phyloP scores from a whole-genome alignment of 2,888 invertebrate genomes.

The Oscheius sp. region DNA sequence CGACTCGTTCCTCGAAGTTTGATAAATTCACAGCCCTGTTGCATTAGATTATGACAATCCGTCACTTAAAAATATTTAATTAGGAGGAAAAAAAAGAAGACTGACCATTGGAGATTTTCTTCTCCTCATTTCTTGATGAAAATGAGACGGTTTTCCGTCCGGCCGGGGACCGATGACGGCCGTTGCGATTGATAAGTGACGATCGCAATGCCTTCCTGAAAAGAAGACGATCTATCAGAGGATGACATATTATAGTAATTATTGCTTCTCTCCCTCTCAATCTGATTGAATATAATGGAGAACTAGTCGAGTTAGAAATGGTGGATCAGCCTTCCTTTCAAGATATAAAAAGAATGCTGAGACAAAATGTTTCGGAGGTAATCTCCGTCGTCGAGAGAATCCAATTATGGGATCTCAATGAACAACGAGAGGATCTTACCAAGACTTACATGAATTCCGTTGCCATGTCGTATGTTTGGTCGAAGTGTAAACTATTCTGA shows the following conservation, averaged over 20 bases:
- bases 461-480: conserved; percentile 7
- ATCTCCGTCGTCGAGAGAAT: conserved; percentile 1
- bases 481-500: conserved; percentile 21
- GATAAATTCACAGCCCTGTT: conserved; percentile 75
- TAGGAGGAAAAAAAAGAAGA: background rate
- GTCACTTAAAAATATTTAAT: conserved; percentile 71
- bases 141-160: conserved; percentile 64
- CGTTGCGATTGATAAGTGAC: conserved; percentile 71
- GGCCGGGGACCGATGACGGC: conserved; percentile 65
- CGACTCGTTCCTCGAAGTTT: conserved; percentile 76
- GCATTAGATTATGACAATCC: conserved; percentile 76
- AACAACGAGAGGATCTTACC: background rate
- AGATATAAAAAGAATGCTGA: background rate
- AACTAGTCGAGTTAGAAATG: background rate
- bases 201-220: conserved; percentile 67
- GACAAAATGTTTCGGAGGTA: conserved; percentile 3
- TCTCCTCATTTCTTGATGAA: conserved; percentile 70
- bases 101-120: conserved; percentile 75
- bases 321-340: background rate
- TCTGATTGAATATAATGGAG: too few relatives aligned
- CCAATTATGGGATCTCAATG: conserved; percentile 16
- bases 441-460: conserved; percentile 5
- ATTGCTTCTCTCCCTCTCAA: too few relatives aligned
- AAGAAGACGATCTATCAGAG: background rate
- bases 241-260: too few relatives aligned